phyloP scores from a whole-genome alignment of 2,797 vertebrate genomes.

The Trachops cirrhosus region DNA sequence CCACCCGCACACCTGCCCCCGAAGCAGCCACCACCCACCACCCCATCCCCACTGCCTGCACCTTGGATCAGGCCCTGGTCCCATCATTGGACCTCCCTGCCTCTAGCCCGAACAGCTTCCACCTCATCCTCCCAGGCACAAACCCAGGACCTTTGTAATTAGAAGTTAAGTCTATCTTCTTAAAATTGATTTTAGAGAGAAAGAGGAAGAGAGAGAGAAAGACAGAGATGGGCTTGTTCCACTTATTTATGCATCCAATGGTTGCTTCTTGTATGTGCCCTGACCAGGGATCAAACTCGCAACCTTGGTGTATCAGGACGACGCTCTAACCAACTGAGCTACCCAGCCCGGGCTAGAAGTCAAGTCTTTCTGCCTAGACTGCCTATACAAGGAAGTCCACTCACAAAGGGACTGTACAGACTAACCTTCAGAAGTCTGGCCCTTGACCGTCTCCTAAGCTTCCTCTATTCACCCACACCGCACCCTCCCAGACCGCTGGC shows the following conservation, averaged over 20 bases:
- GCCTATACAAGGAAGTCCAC: neutral
- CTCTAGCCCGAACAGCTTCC: neutral
- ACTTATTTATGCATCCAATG: too few species aligned
- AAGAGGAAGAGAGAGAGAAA: too few species aligned
- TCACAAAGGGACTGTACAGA: neutral
- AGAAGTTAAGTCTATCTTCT: neutral
- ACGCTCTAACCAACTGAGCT: neutral
- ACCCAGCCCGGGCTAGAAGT: too few species aligned
- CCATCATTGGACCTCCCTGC: too few species aligned
- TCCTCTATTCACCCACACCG: fast-evolving
- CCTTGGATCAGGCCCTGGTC: neutral
- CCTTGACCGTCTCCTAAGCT: neutral
- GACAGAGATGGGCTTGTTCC: too few species aligned
- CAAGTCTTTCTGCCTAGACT: neutral
- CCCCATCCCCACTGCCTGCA: neutral
- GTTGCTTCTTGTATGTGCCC: neutral
- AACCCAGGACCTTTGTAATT: neutral
- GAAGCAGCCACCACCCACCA: neutral
- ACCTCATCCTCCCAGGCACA: neutral
- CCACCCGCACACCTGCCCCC: neutral
- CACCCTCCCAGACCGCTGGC: neutral
- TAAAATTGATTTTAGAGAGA: neutral
- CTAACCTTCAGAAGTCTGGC: neutral
- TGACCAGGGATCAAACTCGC: neutral
- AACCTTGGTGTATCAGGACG: neutral